Conservation (phyloP, 2,888 invertebrate species). For the Macrosoma leucophasiata region DNA sequence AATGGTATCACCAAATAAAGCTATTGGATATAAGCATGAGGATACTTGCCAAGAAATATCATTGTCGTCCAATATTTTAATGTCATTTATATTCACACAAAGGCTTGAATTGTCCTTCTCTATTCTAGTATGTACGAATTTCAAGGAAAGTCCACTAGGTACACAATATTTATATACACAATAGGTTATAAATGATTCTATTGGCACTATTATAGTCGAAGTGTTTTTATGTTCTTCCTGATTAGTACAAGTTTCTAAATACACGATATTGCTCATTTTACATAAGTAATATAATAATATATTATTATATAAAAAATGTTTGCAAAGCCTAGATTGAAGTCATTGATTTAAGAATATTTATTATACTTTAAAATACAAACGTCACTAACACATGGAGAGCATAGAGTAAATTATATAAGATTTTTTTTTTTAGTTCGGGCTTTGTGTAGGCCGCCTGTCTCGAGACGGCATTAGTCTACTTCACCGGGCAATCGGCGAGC, state of each 20-base stretch:
- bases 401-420: too few species aligned
- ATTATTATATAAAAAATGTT: too few species aligned
- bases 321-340: too few species aligned
- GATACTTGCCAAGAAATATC: slow-evolving; percentile 66
- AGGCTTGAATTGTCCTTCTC: slow-evolving; percentile 29
- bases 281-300: too few species aligned
- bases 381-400: too few species aligned
- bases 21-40: slow-evolving; percentile 78
- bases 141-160: slow-evolving; percentile 53
- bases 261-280: slow-evolving; percentile 41
- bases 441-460: too few species aligned
- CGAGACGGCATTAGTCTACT: too few species aligned
- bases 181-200: slow-evolving; percentile 79
- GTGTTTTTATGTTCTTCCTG: slow-evolving; percentile 31
- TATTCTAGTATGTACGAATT: slow-evolving; percentile 48
- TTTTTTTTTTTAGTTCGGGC: too few species aligned
- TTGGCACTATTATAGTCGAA: slow-evolving; percentile 42
- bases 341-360: too few species aligned
- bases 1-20: slow-evolving; percentile 75
- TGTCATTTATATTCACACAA: slow-evolving; percentile 41
- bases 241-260: slow-evolving; percentile 41
- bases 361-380: too few species aligned
- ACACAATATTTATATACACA: slow-evolving; percentile 77
- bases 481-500: too few species aligned
- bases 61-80: slow-evolving; percentile 38